phyloP scores from a whole-genome alignment of 2,113 vertebrate species.

The Motacilla tschutschensis region DNA sequence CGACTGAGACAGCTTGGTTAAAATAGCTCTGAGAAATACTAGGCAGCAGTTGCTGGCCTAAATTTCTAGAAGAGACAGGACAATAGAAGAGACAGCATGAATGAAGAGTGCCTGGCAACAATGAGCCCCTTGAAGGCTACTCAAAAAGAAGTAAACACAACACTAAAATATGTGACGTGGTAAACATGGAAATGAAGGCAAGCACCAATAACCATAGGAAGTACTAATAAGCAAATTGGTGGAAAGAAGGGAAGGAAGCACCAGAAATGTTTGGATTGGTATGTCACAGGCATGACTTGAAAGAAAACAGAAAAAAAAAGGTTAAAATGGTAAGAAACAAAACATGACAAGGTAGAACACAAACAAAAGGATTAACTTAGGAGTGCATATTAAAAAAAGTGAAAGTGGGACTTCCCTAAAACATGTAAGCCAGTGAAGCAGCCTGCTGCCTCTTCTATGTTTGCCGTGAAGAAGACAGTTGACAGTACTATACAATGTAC shows the following conservation, averaged over 20 bases:
- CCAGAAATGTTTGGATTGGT: background rate
- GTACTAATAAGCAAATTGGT: background rate
- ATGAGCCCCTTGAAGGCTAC: background rate
- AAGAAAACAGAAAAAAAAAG: background rate
- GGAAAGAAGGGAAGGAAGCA: background rate
- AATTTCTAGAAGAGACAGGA: background rate
- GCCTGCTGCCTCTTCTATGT: background rate
- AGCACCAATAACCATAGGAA: background rate
- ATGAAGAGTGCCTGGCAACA: background rate
- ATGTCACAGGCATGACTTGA: background rate
- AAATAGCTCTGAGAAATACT: background rate
- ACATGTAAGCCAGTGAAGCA: background rate
- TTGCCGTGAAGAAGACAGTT: background rate
- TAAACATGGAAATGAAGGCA: fast-evolving
- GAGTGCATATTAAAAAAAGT: background rate
- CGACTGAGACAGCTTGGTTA: background rate
- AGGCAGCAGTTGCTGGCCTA: background rate
- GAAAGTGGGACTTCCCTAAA: background rate
- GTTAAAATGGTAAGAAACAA: background rate
- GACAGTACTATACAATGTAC: background rate
- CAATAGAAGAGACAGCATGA: background rate
- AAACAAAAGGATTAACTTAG: background rate
- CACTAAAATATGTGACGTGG: fast-evolving
- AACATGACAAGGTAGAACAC: background rate
- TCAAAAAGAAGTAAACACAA: background rate